phyloP scores from a whole-genome alignment of 2,888 invertebrate genomes.

The Chrysolina americana region DNA sequence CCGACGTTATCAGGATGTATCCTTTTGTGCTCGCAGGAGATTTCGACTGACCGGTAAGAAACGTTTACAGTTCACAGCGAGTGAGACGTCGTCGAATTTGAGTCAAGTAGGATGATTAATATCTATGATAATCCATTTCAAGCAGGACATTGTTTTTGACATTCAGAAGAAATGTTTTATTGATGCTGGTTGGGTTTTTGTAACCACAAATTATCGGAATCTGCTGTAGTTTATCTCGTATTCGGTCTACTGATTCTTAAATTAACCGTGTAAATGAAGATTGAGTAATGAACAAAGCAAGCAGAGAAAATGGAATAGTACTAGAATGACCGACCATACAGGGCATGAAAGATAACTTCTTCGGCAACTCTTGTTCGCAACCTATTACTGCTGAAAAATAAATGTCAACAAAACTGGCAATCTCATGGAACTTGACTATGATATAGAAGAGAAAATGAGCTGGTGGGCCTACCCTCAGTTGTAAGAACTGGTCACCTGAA shows the following conservation, averaged over 20 bases:
- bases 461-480: too few species aligned
- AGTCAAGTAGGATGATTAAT: conserved; percentile 4
- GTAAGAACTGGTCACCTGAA: too few species aligned
- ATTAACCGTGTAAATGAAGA: conserved; percentile 4
- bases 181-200: not conserved
- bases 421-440: too few species aligned
- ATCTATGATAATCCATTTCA: not conserved
- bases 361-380: too few species aligned
- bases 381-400: too few species aligned
- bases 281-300: not conserved
- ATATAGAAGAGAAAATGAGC: too few species aligned
- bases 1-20: conserved; percentile 45
- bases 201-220: conserved; percentile 11
- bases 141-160: not conserved
- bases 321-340: too few species aligned
- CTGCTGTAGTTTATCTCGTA: not conserved
- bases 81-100: conserved; percentile 1
- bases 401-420: too few species aligned
- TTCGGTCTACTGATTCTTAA: conserved; percentile 3
- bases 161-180: conserved; percentile 3
- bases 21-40: conserved; percentile 29
- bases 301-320: not conserved
- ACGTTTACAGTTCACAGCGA: conserved; percentile 9
- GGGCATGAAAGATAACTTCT: too few species aligned
- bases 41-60: conserved; percentile 8